Conservation (phyloP, 2,113 vertebrate genomes). For the Prinia subflava region DNA sequence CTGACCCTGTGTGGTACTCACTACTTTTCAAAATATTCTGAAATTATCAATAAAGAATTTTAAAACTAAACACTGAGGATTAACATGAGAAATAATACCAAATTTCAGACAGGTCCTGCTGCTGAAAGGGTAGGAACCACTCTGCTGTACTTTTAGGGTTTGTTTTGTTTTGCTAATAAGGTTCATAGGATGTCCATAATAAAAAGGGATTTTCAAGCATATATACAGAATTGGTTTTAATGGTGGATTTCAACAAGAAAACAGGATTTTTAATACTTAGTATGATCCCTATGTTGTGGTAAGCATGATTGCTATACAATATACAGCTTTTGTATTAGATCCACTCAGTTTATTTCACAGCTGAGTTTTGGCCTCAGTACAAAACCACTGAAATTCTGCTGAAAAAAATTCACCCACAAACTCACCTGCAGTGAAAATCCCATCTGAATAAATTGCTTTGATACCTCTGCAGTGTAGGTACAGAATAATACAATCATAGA, state of each 20-base stretch:
- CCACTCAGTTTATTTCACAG: background rate
- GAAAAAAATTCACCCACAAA: background rate
- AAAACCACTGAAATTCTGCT: background rate
- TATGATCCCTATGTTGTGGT: background rate
- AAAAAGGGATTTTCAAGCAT: background rate
- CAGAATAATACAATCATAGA: background rate
- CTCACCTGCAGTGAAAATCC: background rate
- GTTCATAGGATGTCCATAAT: background rate
- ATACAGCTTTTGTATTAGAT: background rate
- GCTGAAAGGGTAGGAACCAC: background rate
- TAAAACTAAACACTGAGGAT: background rate
- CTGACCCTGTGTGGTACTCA: background rate
- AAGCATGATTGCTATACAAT: background rate
- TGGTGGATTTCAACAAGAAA: background rate
- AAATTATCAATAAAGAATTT: background rate
- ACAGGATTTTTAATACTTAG: background rate
- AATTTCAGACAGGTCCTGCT: background rate
- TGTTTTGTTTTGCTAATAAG: background rate
- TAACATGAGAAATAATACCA: background rate
- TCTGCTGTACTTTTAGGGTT: background rate
- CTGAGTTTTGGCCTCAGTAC: background rate
- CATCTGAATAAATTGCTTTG: background rate
- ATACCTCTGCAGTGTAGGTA: background rate
- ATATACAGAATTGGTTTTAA: background rate
- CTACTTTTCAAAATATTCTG: background rate